Evolutionary conservation across 2,113 vertebrate genomes (phyloP), one percentile per base, ranked within the genome.

Genomic region (Orientallactaga bullata): DNA sequence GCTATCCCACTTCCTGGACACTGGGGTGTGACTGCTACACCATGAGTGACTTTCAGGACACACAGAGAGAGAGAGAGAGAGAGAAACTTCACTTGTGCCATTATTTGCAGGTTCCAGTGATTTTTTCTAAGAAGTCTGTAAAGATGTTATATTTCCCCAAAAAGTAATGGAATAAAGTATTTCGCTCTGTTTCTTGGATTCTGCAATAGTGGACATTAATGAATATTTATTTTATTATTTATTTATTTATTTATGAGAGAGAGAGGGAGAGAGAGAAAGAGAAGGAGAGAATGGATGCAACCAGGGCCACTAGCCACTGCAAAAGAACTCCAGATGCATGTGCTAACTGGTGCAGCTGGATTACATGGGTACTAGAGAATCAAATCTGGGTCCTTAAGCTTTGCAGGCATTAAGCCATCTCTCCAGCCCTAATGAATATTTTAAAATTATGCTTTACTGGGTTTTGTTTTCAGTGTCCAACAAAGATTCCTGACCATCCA

Each of bases 1-100:
- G 23, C n/a, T 35, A 21, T 1, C 21, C 4, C 42, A 26, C 24
- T 68, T 66, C 17, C 1, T 1, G 9, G 88, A 63, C 8, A 2
- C 1, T 6, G 63, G 11, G 32, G 3, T 30, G 30, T 8, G 61
- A 10, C 11, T 8, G n/a, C 24, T 7, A 0, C 0, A 2, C 11
- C 26, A 5, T 0, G 1, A 15, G 11, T 1, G 1, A 16, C 47
- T 30, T 26, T 2, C 17, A 5, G 5, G 13, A 9, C 0, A 0
- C 47, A 2, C 73, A 73, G 9, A 9, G 5, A 47, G 5, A 47
- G 5, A 47, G 5, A 47, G 5, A 47, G 8, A 47, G 42, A 47
- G 42, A 47, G 42, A 60, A 69, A 20, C 37, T 7, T 23, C 13
- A 1, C 7, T 4, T 35, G 6, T 37, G 21, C 26, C 42, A 0